Percentiles rank a stretch among this genome's conserved stretches.
These are phyloP conservation scores for Ochropacha duplaris DNA, from an alignment of 2,888 invertebrate species.

Conservation along the genomic window DNA sequence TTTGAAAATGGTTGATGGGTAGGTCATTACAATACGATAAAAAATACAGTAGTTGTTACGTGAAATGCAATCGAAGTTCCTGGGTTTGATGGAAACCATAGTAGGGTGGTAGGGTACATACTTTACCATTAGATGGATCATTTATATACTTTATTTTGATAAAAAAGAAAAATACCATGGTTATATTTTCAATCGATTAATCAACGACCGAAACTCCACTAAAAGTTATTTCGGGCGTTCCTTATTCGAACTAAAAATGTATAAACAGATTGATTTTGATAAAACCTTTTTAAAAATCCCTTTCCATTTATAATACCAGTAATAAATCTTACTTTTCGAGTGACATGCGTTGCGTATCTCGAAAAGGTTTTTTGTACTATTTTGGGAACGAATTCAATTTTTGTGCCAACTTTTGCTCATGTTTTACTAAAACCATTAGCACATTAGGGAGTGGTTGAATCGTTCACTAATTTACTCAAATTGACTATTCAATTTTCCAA, in stretches of 20 bases:
- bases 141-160: too few species aligned
- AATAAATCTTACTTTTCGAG: constrained; percentile 39
- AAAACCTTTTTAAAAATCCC: constrained; percentile 17
- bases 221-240: background rate
- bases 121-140: too few species aligned
- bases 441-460: background rate
- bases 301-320: constrained; percentile 38
- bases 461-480: background rate
- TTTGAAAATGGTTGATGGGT: background rate
- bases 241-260: background rate
- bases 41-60: too few species aligned
- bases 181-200: background rate
- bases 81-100: too few species aligned
- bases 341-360: constrained; percentile 19
- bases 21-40: too few species aligned
- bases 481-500: background rate
- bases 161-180: too few species aligned
- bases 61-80: too few species aligned
- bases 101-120: too few species aligned
- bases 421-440: background rate
- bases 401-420: background rate
- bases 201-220: background rate
- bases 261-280: constrained; percentile 14
- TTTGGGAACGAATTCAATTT: constrained; percentile 25
- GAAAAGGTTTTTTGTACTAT: constrained; percentile 21